These are phyloP conservation scores for Sterrhoptilus dennistouni DNA, from an alignment of 2,113 vertebrate genomes.

Conservation along the genomic window DNA sequence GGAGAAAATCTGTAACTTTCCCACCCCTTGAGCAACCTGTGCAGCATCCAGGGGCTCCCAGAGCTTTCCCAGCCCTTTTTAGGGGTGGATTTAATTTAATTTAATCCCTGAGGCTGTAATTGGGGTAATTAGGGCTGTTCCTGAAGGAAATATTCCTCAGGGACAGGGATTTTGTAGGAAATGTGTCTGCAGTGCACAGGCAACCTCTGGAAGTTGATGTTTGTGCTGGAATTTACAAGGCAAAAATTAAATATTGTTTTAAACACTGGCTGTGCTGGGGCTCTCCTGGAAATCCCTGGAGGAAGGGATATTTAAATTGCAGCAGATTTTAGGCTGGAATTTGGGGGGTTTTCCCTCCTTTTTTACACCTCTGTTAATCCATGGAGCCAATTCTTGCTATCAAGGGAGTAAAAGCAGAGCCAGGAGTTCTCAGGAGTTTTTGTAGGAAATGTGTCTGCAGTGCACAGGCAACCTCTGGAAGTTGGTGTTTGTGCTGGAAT, in stretches of 20 bases:
- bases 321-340: not conserved
- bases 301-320: not conserved
- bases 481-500: not conserved
- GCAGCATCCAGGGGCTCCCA: not conserved
- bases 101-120: not conserved
- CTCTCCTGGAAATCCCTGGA: not conserved
- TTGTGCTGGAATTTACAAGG: not conserved
- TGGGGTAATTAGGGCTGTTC: not conserved
- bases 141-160: not conserved
- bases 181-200: not conserved
- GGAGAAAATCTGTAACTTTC: not conserved
- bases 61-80: not conserved
- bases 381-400: not conserved
- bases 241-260: not conserved
- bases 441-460: not conserved
- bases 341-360: not conserved
- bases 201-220: not conserved
- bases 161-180: not conserved
- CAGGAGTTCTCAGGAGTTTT: not conserved
- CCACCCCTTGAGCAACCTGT: accelerated
- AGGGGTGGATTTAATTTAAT: not conserved
- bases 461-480: not conserved
- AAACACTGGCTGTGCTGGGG: not conserved
- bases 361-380: not conserved
- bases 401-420: not conserved